Evolutionary conservation across 2,888 invertebrate genomes (phyloP).

Genomic region (Coelinius sp.): DNA sequence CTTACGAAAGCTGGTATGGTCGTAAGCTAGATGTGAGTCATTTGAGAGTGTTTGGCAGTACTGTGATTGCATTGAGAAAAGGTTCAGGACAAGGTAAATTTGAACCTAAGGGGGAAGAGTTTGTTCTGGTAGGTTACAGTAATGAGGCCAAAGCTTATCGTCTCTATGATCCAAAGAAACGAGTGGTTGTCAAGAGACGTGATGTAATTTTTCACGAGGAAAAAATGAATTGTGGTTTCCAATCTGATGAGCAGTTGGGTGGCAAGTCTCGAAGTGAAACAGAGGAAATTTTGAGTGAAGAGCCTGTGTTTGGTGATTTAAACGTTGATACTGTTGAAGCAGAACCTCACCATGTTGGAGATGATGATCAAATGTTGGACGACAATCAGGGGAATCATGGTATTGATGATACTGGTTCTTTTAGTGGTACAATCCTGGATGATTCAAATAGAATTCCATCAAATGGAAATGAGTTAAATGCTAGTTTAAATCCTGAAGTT

Average conservation of each 20-base stretch:
- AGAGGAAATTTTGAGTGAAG: background rate
- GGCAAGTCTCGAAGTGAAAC: background rate
- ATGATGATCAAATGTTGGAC: background rate
- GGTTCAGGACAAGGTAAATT: conserved; percentile 1
- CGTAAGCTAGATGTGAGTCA: conserved; percentile 15
- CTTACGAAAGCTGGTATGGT: conserved; percentile 43
- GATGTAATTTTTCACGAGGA: background rate
- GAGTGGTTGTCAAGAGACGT: background rate
- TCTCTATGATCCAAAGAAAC: background rate
- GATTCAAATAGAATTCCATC: too few relatives aligned
- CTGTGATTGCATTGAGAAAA: background rate
- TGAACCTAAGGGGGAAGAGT: conserved; percentile 18
- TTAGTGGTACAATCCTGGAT: background rate
- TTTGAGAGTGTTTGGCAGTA: conserved; percentile 22
- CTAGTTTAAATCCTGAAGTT: too few relatives aligned
- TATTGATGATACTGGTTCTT: background rate
- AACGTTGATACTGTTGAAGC: background rate
- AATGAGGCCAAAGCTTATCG: conserved; percentile 13
- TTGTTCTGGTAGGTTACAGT: conserved; percentile 1
- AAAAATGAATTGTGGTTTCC: background rate
- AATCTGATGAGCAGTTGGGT: background rate
- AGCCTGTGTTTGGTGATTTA: background rate
- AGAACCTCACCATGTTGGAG: background rate
- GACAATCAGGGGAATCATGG: background rate
- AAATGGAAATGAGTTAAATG: too few relatives aligned